Evolutionary conservation across 2,113 vertebrate genomes (phyloP).

Genomic region (Grus americana): DNA sequence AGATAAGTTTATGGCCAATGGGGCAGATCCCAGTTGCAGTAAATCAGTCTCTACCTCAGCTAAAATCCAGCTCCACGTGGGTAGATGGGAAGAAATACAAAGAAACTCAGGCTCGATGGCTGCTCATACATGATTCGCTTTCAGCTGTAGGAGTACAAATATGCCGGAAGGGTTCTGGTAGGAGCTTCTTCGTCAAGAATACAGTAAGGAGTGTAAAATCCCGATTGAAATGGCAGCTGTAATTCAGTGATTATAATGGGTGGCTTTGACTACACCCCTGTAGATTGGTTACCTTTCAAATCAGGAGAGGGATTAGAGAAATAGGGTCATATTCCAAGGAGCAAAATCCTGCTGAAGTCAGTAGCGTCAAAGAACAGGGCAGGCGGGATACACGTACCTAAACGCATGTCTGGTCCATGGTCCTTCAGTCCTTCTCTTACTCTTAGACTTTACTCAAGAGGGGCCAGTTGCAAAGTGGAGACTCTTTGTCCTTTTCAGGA

Average conservation of each 20-base stretch:
- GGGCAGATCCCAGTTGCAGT: neutral
- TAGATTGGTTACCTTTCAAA: neutral
- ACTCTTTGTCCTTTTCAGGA: neutral
- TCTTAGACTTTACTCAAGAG: neutral
- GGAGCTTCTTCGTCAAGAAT: neutral
- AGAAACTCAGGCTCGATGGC: accelerated
- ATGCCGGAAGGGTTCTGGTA: neutral
- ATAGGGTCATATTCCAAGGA: neutral
- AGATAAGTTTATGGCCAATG: conserved; percentile 1
- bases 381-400: neutral
- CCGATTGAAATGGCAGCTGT: neutral
- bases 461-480: neutral
- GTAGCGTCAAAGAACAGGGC: neutral
- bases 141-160: neutral
- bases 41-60: neutral
- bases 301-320: neutral
- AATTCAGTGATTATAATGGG: neutral
- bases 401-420: neutral
- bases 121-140: neutral
- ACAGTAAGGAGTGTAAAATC: neutral
- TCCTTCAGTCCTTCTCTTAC: neutral
- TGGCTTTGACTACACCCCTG: neutral
- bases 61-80: conserved; percentile 8
- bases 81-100: neutral
- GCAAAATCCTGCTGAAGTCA: neutral